Conservation (phyloP, 2,888 invertebrate species). For the Lasiommata megera region DNA sequence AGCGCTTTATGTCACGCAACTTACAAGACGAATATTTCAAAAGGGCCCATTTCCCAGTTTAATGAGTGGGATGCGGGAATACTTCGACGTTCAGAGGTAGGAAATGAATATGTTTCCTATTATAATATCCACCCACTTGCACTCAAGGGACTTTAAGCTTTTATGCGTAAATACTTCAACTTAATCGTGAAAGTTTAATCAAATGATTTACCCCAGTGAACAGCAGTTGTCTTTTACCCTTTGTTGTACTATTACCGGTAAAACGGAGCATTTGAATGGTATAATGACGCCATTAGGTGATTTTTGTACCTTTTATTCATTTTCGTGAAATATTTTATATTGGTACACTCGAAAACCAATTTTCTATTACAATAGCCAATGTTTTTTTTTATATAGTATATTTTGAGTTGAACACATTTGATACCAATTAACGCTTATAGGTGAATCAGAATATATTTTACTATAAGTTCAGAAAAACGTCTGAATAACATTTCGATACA, state of each 20-base stretch:
- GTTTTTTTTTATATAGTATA: no score
- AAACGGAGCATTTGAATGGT: neutral
- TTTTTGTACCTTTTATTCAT: no score
- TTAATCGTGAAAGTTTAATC: neutral
- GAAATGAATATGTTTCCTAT: neutral
- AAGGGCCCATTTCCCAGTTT: neutral
- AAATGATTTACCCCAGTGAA: neutral
- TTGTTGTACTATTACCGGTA: neutral
- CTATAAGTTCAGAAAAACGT: no score
- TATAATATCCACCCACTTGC: neutral
- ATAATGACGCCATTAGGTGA: no score
- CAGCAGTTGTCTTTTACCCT: neutral
- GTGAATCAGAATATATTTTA: no score
- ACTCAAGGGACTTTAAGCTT: neutral
- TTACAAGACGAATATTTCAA: constrained; percentile 1
- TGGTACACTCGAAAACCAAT: no score
- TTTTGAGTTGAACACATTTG: no score
- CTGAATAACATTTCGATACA: no score
- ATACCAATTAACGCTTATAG: no score
- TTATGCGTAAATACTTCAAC: neutral
- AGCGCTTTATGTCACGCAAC: constrained; percentile 29
- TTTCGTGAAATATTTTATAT: no score
- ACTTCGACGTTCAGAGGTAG: neutral
- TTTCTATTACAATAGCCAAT: no score
- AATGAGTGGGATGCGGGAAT: neutral